Evolutionary conservation across 1,140 invertebrate species (phyloP).

Genomic region (Drosophila lini): DNA sequence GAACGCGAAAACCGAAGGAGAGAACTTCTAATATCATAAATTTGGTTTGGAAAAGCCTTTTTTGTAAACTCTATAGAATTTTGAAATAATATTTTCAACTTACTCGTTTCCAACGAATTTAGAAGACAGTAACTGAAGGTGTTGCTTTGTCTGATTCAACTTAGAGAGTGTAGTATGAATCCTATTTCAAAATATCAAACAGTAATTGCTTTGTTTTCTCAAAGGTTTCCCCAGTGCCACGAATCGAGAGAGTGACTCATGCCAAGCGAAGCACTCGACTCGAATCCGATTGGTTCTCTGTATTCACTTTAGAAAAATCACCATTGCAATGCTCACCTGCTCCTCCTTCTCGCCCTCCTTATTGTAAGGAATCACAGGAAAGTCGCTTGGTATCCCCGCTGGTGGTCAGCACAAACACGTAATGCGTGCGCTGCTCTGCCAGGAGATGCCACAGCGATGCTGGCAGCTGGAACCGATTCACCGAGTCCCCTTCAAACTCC

Average conservation of each 20-base stretch:
- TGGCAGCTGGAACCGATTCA: conserved; percentile 46
- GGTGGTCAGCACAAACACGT: conserved; percentile 64
- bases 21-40: neutral
- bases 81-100: neutral
- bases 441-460: conserved; percentile 55
- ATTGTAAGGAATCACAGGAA: conserved; percentile 44
- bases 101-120: neutral
- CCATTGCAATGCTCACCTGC: neutral
- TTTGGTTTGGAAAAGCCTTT: neutral
- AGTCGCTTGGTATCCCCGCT: conserved; percentile 68
- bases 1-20: neutral
- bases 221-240: conserved; percentile 1
- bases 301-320: neutral
- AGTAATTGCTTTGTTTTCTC: neutral
- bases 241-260: neutral
- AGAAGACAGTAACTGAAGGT: neutral
- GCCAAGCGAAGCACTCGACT: neutral
- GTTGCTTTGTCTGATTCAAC: neutral
- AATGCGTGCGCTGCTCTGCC: conserved; percentile 58
- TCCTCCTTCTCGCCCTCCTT: neutral
- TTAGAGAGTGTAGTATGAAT: neutral
- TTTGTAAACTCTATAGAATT: neutral
- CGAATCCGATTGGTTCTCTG: too few species aligned
- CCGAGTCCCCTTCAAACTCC: conserved; percentile 40
- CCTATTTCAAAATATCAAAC: neutral